Evolutionary conservation across 92 coral and sea anemone species (phyloP).

Genomic region (Chrysogorgia sp.): DNA sequence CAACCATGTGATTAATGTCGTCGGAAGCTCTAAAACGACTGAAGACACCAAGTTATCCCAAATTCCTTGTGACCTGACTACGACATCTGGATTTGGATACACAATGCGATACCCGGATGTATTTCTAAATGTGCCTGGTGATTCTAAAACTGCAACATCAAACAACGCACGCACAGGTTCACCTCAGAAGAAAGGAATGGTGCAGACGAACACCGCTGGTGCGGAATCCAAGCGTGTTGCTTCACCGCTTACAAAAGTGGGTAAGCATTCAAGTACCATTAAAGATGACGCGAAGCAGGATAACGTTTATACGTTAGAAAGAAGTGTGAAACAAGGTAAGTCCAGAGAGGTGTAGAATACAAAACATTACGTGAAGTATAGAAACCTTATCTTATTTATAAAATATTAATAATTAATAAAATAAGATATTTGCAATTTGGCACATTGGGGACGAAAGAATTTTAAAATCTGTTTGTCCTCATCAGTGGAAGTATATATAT

Average conservation of each 20-base stretch:
- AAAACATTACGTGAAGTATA: too few species aligned
- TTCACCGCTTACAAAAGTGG: not conserved
- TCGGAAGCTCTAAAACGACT: not conserved
- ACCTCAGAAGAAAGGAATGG: not conserved
- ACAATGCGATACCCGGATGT: constrained; percentile 9
- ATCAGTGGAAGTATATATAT: too few species aligned
- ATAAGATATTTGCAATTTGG: too few species aligned
- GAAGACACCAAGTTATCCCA: not conserved
- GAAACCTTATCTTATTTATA: too few species aligned
- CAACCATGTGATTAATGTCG: not conserved
- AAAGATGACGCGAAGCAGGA: not conserved
- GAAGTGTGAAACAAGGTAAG: not conserved
- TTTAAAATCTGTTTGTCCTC: too few species aligned
- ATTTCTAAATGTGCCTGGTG: not conserved
- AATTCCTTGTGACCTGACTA: not conserved
- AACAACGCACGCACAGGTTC: not conserved
- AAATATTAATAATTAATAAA: too few species aligned
- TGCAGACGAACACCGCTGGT: not conserved
- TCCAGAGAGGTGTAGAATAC: not conserved
- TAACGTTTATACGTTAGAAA: not conserved
- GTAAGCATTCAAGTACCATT: not conserved
- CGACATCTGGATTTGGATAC: constrained; percentile 3
- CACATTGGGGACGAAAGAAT: too few species aligned
- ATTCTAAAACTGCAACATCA: not conserved
- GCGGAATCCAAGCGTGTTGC: not conserved